These are phyloP conservation scores for Drosophila crucigera DNA, from an alignment of 2,888 invertebrate species.

Conservation along the genomic window DNA sequence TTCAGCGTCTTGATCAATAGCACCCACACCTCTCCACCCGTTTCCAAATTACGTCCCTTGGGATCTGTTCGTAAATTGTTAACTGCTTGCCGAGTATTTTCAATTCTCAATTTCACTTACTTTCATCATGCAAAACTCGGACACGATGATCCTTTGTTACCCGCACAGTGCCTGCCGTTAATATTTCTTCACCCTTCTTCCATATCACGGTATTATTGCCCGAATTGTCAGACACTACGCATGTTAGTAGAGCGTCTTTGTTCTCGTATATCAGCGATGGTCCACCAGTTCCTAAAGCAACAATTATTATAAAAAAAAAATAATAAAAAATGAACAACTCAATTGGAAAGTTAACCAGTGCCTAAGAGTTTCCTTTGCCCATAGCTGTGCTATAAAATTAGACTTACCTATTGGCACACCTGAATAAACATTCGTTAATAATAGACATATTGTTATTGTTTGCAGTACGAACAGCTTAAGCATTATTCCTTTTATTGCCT, in stretches of 20 bases:
- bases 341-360: neutral
- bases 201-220: constrained; percentile 90
- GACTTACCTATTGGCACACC: constrained; percentile 82
- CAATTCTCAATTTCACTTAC: constrained; percentile 85
- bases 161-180: constrained; percentile 91
- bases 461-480: constrained; percentile 77
- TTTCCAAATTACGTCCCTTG: constrained; percentile 70
- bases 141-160: constrained; percentile 91
- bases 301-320: neutral
- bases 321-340: neutral
- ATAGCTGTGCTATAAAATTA: neutral
- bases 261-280: constrained; percentile 87
- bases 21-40: constrained; percentile 94
- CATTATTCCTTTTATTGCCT: constrained; percentile 80
- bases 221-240: constrained; percentile 89
- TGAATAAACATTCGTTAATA: constrained; percentile 81
- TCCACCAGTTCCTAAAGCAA: constrained; percentile 82
- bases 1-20: constrained; percentile 90
- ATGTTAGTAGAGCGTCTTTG: constrained; percentile 92
- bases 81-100: neutral
- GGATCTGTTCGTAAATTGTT: constrained; percentile 67
- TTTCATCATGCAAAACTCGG: constrained; percentile 91
- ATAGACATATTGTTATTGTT: constrained; percentile 79
- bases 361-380: neutral
- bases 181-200: constrained; percentile 90